Evolutionary conservation across 2,888 invertebrate species (phyloP), one percentile per base, ranked within the genome.

Genomic region (Lithophane ornitopus): DNA sequence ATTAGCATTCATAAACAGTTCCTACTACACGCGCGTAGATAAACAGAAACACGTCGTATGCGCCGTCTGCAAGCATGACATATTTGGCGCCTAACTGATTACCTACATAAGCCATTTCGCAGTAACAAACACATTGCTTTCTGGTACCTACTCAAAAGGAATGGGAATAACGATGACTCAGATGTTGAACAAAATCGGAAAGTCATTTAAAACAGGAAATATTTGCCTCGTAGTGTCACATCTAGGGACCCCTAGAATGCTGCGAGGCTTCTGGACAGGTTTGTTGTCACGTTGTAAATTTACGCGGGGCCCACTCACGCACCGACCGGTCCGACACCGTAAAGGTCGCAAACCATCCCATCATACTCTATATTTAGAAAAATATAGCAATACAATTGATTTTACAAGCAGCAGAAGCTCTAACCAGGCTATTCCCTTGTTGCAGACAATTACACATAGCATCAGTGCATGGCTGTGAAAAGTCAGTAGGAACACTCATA

Each of bases 361-460:
- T 70, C 70, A 74, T 70, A 63, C 39, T 39, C 68, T 67, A 76
- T 76, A 59, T 79, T 70, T 76, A 70, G 73, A 74, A 56, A 63
- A 74, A 73, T 71, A 41, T 56, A 71, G 12, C 34, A 62, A 56
- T 46, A 9, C 16, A n/a, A 56, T 59, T 70, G 49, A 34, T 49
- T 70, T 19, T 19, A 56, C 26, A 44, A 28, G 12, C 39, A 65
- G n/a, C 46, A 56, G n/a, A 65, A 74, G 16, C 49, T 28, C 52
- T 77, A 69, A 85, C 49, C 9, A 54, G 41, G 22, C 52, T 19
- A 22, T 88, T 79, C 61, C 28, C 71, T 84, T 89, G 89, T 95
- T 96, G 62, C 97, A 99, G 99, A 90, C 97, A 98, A 94, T 96
- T 99, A 88, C 99, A 99, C 96, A 97, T 98, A 88, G 98, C 99